Evolutionary conservation across 2,888 invertebrate species (phyloP), one percentile per base, ranked within the genome.

Genomic region (Drosophila kuntzei): DNA sequence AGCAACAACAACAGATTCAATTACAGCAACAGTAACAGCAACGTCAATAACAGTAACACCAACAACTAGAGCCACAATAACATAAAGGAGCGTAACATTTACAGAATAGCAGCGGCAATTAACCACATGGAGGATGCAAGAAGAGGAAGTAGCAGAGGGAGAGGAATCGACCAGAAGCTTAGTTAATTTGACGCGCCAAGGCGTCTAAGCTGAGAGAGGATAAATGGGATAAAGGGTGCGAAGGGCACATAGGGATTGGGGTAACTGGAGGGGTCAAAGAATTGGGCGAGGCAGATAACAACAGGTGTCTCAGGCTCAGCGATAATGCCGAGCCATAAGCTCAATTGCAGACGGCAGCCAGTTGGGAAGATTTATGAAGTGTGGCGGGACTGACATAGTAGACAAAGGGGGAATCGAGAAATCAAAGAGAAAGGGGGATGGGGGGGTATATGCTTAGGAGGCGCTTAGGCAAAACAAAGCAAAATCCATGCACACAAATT

Each of bases 291-390:
- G 44, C 50, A n/a, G 57, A 55, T 41, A 75, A 63, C 75, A 76
- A 76, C 76, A 76, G 80, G 76, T 76, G 76, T 69, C 71, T 65
- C 32, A 25, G 62, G 64, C 76, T 79, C 54, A 76, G 61, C 32
- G 54, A 32, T 75, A 79, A 76, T 70, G 76, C 59, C 61, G 37
- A 34, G 57, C 50, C 53, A 46, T 76, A 76, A 76, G 76, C 75
- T 59, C 61, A 75, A 70, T 36, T 68, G 76, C 76, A 79, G 76
- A 75, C 76, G 79, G 63, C 53, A 76, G 37, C 71, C 80, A 79
- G 76, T 76, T 76, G 76, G 54, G 41, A 37, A 64, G 76, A 69
- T 74, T 79, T 68, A 49, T 55, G 39, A 36, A 36, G 58, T 49
- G 75, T 50, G 49, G 46, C 55, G 18, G 27, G n/a, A 43, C 11